Evolutionary conservation across 2,797 vertebrate genomes (phyloP), one percentile per base, ranked within the genome.

Genomic region (Spheniscus humboldti): DNA sequence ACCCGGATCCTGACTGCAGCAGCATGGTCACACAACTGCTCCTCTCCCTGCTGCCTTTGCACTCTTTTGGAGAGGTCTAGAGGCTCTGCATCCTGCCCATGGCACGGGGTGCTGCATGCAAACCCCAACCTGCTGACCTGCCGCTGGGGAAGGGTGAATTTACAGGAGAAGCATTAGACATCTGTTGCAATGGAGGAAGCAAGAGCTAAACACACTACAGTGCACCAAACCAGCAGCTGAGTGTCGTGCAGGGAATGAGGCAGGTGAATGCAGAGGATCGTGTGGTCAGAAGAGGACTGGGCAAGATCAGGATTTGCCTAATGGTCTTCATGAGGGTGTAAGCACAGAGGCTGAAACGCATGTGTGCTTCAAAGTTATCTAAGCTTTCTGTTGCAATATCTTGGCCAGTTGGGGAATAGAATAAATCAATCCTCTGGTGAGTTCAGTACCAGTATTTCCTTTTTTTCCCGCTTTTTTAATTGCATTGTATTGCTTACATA

Each of bases 81-180:
- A 89, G 57, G 39, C 35, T 82, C 73, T 33, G 45, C 17, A 48
- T 45, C 18, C 25, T 59, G 53, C 45, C 19, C 30, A 12, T 1
- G 4, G 63, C 6, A 1, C 0, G 0, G 19, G 55, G 30, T 1
- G 2, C 47, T 71, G 53, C 9, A 2, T 18, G 24, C 31, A 47
- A 63, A 60, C 28, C 39, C 43, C 59, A 11, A 0, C 17, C 56
- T 48, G 48, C 60, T 2, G 4, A 48, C 22, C 18, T 59, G 39
- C 47, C 19, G 15, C 33, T 27, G 47, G 18, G 30, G 57, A 79
- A 69, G 23, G 30, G 18, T 35, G 56, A 55, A 11, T 45, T 67
- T 72, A n/a, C 18, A 62, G 67, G 33, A 48, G 31, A 57, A 60
- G 66, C 45, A 52, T 55, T 41, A 64, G 63, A 33, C 31, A 39